These are phyloP conservation scores for Neoascia interrupta DNA, from an alignment of 2,888 invertebrate species.

Conservation along the genomic window DNA sequence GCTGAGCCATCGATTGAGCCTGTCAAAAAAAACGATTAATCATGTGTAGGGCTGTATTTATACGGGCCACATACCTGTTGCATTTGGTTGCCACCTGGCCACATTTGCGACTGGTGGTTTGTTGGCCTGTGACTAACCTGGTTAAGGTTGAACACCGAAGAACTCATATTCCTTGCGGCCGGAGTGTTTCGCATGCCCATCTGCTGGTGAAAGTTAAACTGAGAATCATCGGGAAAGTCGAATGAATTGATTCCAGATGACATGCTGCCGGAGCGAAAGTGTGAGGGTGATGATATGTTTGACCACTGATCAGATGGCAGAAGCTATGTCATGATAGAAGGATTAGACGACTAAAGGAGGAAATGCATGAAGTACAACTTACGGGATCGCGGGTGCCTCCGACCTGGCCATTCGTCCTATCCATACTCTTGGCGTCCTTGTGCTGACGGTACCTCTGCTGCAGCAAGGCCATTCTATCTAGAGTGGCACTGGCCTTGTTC, in stretches of 20 bases:
- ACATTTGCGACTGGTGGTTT: conserved; percentile 62
- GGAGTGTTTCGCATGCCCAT: conserved; percentile 64
- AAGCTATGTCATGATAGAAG: conserved; percentile 69
- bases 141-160: conserved; percentile 82
- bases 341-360: conserved; percentile 69
- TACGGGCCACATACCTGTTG: conserved; percentile 81
- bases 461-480: conserved; percentile 79
- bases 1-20: conserved; percentile 87
- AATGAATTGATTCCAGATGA: conserved; percentile 79
- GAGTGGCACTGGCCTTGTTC: conserved; percentile 78
- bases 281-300: conserved; percentile 78
- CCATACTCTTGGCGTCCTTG: conserved; percentile 80
- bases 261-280: conserved; percentile 79
- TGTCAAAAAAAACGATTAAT: conserved; percentile 72
- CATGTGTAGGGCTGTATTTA: neutral
- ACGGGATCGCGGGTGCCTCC: conserved; percentile 75
- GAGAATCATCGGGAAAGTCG: conserved; percentile 78
- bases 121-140: conserved; percentile 73
- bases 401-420: conserved; percentile 77
- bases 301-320: conserved; percentile 78
- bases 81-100: conserved; percentile 78
- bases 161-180: conserved; percentile 77
- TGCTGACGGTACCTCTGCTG: conserved; percentile 83
- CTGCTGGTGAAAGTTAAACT: conserved; percentile 75
- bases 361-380: conserved; percentile 26